phyloP scores from a whole-genome alignment of 1,140 invertebrate species.

The Caenorhabditis remanei region DNA sequence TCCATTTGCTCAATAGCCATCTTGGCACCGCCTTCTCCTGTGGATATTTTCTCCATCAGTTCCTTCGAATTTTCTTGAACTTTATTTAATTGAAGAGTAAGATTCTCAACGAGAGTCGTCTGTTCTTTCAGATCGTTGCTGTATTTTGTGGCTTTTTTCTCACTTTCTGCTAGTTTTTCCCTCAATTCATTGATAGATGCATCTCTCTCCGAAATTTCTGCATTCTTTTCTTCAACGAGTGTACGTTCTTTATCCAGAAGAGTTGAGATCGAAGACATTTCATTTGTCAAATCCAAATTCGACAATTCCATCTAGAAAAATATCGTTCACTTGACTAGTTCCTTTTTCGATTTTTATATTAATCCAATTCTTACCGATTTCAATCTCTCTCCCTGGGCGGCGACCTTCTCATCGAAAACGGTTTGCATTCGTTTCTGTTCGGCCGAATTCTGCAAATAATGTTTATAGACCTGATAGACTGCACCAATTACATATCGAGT shows the following conservation, averaged over 20 bases:
- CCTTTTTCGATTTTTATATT: no score
- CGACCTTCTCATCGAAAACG: constrained; percentile 49
- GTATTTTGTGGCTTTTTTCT: constrained; percentile 1
- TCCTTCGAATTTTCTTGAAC: constrained; percentile 56
- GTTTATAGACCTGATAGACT: neutral
- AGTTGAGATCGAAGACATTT: constrained; percentile 36
- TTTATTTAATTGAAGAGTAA: neutral
- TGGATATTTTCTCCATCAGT: constrained; percentile 50
- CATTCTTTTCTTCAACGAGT: constrained; percentile 34
- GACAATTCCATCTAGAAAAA: constrained; percentile 30
- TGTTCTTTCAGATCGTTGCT: constrained; percentile 40
- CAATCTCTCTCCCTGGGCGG: constrained; percentile 30
- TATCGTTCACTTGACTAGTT: neutral
- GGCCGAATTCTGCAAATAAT: neutral
- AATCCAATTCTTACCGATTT: constrained; percentile 33
- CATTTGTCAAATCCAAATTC: constrained; percentile 49
- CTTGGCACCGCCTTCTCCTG: constrained; percentile 62
- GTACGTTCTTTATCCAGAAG: constrained; percentile 53
- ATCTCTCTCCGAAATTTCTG: constrained; percentile 33
- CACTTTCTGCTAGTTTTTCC: constrained; percentile 40
- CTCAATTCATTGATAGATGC: constrained; percentile 24
- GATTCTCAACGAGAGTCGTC: neutral
- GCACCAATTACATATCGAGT: neutral
- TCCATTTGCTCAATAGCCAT: constrained; percentile 60
- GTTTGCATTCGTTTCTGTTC: constrained; percentile 16